phyloP scores from a whole-genome alignment of 2,797 vertebrate genomes.

The Garrulus glandarius region DNA sequence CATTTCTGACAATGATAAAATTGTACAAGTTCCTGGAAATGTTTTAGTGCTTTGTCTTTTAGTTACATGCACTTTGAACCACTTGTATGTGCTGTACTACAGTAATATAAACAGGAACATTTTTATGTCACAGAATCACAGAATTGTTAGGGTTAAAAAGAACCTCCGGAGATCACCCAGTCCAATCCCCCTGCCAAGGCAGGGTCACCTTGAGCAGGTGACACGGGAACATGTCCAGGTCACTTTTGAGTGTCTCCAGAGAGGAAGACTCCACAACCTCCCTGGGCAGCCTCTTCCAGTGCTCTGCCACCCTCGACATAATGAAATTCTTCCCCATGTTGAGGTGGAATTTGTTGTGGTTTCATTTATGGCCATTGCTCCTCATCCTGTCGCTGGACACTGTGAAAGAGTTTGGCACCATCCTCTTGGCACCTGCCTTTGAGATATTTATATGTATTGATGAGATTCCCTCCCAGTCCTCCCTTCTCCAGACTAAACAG shows the following conservation, averaged over 20 bases:
- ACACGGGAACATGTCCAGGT: not conserved
- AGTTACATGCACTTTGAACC: not conserved
- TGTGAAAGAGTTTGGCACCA: not conserved
- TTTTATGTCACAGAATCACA: not conserved
- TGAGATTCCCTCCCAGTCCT: not conserved
- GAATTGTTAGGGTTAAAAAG: not conserved
- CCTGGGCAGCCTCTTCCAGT: not conserved
- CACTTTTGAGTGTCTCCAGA: not conserved
- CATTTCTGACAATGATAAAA: slow-evolving; percentile 26
- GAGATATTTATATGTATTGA: not conserved
- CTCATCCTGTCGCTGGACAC: not conserved
- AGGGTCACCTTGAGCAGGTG: not conserved
- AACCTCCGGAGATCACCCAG: too few relatives aligned
- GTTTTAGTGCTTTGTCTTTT: not conserved
- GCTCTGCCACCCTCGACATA: not conserved
- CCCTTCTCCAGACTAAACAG: not conserved
- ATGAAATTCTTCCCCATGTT: not conserved
- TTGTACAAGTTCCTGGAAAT: not conserved
- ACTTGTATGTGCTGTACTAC: not conserved
- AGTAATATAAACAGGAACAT: not conserved
- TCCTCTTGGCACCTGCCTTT: not conserved
- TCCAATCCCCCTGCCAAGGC: not conserved
- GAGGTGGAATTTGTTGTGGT: not conserved
- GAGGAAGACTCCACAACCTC: not conserved
- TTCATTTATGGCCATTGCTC: not conserved